Conservation (phyloP, 2,888 invertebrate genomes). For the Dyspetes luteomarginatus region DNA sequence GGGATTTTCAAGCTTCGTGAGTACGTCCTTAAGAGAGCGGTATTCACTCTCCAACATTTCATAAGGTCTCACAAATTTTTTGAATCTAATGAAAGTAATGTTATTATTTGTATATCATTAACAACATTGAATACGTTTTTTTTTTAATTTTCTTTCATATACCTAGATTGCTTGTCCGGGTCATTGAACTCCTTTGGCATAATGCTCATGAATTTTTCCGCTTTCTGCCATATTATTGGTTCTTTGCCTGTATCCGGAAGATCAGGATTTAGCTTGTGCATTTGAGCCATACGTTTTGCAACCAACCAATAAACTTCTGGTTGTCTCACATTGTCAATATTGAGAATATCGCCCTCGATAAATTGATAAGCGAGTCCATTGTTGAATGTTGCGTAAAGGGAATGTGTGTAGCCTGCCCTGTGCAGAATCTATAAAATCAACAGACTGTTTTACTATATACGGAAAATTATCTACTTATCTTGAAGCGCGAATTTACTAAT, state of each 20-base stretch:
- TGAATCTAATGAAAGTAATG: no score
- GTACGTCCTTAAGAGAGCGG: conserved; percentile 86
- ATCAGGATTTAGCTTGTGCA: conserved; percentile 87
- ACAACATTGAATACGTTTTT: not conserved
- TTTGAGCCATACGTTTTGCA: conserved; percentile 92
- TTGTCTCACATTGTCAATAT: conserved; percentile 86
- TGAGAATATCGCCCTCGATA: conserved; percentile 92
- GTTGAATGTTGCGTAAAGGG: conserved; percentile 94
- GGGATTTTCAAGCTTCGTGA: conserved; percentile 88
- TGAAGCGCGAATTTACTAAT: no score
- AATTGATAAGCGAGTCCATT: conserved; percentile 97
- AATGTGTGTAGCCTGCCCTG: conserved; percentile 91
- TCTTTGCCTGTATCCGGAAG: conserved; percentile 84
- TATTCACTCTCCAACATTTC: conserved; percentile 89
- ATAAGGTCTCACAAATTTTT: conserved; percentile 88
- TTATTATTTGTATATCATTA: not conserved
- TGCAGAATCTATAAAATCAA: conserved; percentile 85
- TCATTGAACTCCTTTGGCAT: conserved; percentile 90
- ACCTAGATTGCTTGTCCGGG: conserved; percentile 89
- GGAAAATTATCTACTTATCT: no score
- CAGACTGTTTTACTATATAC: not conserved
- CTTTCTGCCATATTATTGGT: conserved; percentile 91
- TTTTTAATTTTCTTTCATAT: conserved; percentile 62
- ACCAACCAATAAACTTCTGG: conserved; percentile 89
- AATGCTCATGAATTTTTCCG: conserved; percentile 89